Percentiles rank a stretch among this genome's conserved stretches.
Conservation (phyloP, 2,888 invertebrate genomes). For the Cordilura impudica region DNA sequence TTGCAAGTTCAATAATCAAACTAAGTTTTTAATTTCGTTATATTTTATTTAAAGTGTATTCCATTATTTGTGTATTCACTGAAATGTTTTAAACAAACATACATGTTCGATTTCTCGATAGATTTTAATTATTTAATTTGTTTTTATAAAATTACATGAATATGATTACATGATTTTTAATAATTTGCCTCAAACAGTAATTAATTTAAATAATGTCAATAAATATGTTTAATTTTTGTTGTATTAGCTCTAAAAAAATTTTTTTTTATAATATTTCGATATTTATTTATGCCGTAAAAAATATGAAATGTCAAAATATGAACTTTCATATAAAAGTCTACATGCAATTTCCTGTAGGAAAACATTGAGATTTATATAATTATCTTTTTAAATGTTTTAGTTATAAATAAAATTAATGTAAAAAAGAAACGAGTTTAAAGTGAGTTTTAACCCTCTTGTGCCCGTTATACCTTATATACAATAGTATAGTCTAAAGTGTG, state of each 20-base stretch:
- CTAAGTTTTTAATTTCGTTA: not conserved
- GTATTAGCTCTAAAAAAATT: not conserved
- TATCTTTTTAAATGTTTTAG: not conserved
- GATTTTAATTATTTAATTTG: not conserved
- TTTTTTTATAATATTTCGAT: not conserved
- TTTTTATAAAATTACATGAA: not conserved
- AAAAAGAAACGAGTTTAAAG: slow-evolving; percentile 20
- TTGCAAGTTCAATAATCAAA: too few relatives aligned
- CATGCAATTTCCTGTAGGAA: not conserved
- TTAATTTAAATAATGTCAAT: slow-evolving; percentile 1
- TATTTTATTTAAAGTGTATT: not conserved
- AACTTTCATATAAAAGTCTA: not conserved
- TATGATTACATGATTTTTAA: not conserved
- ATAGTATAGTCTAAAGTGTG: not conserved
- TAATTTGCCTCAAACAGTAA: not conserved
- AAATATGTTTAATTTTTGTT: not conserved
- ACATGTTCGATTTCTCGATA: not conserved
- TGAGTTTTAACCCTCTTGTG: slow-evolving; percentile 37
- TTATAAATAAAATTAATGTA: not conserved
- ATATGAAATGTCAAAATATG: not conserved
- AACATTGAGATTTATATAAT: not conserved
- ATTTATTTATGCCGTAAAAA: not conserved
- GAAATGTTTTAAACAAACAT: not conserved
- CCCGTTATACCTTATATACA: slow-evolving; percentile 42
- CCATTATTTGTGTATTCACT: not conserved